Conservation (phyloP, 2,113 vertebrate genomes). For the Hiodon tergisus region DNA sequence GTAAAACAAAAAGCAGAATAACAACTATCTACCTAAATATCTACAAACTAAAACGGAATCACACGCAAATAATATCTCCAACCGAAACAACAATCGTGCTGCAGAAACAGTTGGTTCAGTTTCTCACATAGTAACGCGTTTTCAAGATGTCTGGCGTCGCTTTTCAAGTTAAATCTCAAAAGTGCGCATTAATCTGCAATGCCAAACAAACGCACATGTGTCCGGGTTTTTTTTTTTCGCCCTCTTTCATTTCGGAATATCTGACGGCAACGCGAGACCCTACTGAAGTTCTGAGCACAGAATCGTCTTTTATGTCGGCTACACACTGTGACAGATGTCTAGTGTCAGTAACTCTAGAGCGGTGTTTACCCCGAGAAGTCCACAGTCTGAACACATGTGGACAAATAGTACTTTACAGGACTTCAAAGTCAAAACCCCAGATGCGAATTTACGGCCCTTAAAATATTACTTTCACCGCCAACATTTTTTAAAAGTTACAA, state of each 20-base stretch:
- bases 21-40: too few relatives aligned
- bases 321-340: slow-evolving; percentile 42
- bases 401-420: slow-evolving; percentile 3
- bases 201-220: not conserved
- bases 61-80: too few relatives aligned
- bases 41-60: too few relatives aligned
- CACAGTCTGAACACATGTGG: slow-evolving; percentile 60
- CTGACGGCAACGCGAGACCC: not conserved
- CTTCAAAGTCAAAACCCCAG: slow-evolving; percentile 41
- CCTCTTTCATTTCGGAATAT: not conserved
- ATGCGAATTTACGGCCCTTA: slow-evolving; percentile 30
- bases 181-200: not conserved
- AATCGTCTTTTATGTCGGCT: slow-evolving; percentile 42
- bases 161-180: not conserved
- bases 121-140: too few relatives aligned
- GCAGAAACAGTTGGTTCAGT: not conserved
- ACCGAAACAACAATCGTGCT: too few relatives aligned
- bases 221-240: not conserved
- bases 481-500: too few relatives aligned
- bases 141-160: too few relatives aligned
- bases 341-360: slow-evolving; percentile 35
- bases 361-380: slow-evolving; percentile 47
- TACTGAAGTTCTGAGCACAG: slow-evolving; percentile 33
- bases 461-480: not conserved
- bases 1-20: too few relatives aligned